Conservation (phyloP, 2,888 invertebrate species). For the Flexamia atlantica region DNA sequence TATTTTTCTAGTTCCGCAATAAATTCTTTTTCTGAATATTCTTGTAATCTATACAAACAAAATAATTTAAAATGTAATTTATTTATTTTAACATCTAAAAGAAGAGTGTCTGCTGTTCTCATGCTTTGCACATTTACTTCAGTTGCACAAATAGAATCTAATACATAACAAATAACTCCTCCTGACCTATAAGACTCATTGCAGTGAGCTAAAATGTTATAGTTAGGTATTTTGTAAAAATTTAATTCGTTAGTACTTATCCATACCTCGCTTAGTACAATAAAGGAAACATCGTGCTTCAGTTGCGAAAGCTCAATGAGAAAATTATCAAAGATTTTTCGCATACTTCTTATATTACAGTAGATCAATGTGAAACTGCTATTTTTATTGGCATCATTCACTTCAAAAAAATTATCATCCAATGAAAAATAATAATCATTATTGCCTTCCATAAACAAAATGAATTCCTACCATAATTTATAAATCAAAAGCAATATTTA, state of each 20-base stretch:
- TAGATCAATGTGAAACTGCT: neutral
- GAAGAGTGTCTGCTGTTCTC: neutral
- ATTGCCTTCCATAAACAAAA: neutral
- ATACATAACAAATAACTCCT: neutral
- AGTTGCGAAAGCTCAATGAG: neutral
- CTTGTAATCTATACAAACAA: constrained; percentile 28
- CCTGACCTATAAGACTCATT: neutral
- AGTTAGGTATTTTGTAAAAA: constrained; percentile 17
- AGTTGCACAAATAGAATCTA: neutral
- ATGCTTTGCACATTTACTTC: neutral
- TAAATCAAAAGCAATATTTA: neutral
- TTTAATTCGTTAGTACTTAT: neutral
- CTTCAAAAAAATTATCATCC: neutral
- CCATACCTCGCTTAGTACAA: too few species aligned
- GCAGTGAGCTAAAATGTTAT: neutral
- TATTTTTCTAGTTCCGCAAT: neutral
- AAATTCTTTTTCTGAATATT: constrained; percentile 3
- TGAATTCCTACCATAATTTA: neutral
- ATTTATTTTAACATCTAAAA: too few species aligned
- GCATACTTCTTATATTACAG: constrained; percentile 3
- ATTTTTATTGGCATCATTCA: neutral
- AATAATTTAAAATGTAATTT: neutral
- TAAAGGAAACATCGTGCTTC: neutral
- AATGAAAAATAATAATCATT: too few species aligned
- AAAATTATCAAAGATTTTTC: neutral